Base-by-base conservation (phyloP, 2,797 vertebrate species). In the Clarias laeviceps region DNA sequence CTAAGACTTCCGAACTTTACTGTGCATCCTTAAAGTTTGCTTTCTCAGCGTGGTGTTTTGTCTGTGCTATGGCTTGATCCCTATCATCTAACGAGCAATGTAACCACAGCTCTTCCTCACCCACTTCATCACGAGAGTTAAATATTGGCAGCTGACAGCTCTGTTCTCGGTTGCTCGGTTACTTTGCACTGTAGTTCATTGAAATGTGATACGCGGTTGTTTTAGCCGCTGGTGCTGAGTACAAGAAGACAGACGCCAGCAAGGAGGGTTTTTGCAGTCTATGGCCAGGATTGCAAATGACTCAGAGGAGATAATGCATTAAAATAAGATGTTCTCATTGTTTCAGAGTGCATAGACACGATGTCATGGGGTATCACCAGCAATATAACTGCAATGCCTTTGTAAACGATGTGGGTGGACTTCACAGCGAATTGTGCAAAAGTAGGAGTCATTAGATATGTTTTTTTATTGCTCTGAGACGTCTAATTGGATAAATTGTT, bases 81-180 rank as follows among this genome's bases (percentile, higher is more conserved):
- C 9, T 84, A 84, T 88, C 78, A 80, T 73, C 64, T 88, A 72
- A 86, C 83, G 82, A 82, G 62, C 76, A 59, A 20, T 65, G 82
- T 82, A 73, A 87, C 85, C 87, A 64, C 89, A 86, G 82, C 73
- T 87, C 37, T 54, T 77, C 5, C 73, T 86, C 84, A 81, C 82
- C 83, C 86, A 85, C 86, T 88, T 85, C 50, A 90, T 88, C 86
- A 86, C 18, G 22, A 12, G 27, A 70, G 73, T 62, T 80, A 61
- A 88, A 87, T 88, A 90, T 86, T 87, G 89, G 86, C 89, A 87
- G 84, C 87, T 64, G 86, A 86, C 85, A 88, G 80, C 64, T 85
- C 76, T 37, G 50, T 32, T 54, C 15, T 29, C 5, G 27, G 82
- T 83, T 82, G 64, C 82, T 85, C 73, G 29, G 77, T 78, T 79